Percentiles rank a stretch among this genome's conserved stretches.
Conservation (phyloP, 2,113 vertebrate genomes). For the Prunella himalayana region DNA sequence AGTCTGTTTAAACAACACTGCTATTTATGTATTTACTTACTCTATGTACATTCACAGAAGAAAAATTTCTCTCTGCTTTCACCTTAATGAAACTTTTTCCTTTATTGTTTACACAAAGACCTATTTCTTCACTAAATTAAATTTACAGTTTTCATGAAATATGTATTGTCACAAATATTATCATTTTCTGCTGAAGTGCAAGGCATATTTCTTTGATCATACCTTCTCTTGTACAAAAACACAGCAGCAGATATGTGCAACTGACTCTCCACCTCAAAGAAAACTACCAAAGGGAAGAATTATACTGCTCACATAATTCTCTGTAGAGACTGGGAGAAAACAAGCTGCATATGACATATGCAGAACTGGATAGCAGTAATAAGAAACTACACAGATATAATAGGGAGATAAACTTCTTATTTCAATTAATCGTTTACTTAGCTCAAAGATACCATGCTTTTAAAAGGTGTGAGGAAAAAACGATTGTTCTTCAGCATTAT, state of each 20-base stretch:
- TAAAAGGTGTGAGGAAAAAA: not conserved
- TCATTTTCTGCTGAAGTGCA: not conserved
- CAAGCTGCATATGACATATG: not conserved
- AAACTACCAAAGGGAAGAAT: not conserved
- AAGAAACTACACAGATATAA: not conserved
- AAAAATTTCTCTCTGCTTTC: not conserved
- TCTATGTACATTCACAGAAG: not conserved
- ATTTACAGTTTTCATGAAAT: not conserved
- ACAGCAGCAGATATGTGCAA: not conserved
- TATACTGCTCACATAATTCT: not conserved
- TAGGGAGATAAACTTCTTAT: not conserved
- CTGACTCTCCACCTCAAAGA: not conserved
- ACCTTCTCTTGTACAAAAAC: not conserved
- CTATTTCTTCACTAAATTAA: not conserved
- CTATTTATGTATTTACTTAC: not conserved
- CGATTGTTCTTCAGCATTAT: not conserved
- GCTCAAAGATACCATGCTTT: not conserved
- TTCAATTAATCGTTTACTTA: not conserved
- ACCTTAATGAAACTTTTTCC: not conserved
- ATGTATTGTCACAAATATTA: not conserved
- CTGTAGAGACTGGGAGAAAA: not conserved
- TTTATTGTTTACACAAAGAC: not conserved
- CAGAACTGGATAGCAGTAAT: not conserved
- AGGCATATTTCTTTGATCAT: not conserved
- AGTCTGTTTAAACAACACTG: not conserved